These are phyloP conservation scores for Turnix velox DNA, from an alignment of 2,113 vertebrate genomes.

Conservation along the genomic window DNA sequence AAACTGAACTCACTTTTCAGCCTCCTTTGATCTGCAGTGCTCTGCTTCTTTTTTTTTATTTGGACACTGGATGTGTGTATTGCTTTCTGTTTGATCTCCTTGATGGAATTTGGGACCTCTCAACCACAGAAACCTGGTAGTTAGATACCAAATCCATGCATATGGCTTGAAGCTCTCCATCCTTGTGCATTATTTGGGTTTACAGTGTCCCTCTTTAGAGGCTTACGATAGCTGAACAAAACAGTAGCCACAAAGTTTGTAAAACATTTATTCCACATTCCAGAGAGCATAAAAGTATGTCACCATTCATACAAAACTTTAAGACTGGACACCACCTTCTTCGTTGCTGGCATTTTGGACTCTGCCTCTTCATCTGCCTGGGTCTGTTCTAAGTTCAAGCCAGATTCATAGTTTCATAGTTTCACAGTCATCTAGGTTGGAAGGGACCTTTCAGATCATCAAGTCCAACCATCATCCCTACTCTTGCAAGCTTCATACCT, in stretches of 20 bases:
- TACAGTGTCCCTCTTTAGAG: neutral
- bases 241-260: neutral
- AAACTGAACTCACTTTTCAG: neutral
- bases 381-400: neutral
- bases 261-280: neutral
- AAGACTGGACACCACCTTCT: neutral
- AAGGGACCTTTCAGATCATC: too few relatives aligned
- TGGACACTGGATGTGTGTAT: accelerated
- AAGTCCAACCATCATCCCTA: too few relatives aligned
- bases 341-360: neutral
- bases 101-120: neutral
- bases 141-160: neutral
- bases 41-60: neutral
- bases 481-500: too few relatives aligned
- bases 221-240: neutral
- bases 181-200: neutral
- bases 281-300: neutral
- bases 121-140: neutral
- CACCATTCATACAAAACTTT: neutral
- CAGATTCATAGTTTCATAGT: too few relatives aligned
- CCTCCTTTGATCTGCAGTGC: neutral
- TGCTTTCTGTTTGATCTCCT: neutral
- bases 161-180: neutral
- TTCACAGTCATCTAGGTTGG: too few relatives aligned
- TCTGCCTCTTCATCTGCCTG: neutral